A percentile compares a stretch with the other conserved stretches of the same genome.
Conservation (phyloP, 1,140 invertebrate genomes). For the Ips typographus region DNA sequence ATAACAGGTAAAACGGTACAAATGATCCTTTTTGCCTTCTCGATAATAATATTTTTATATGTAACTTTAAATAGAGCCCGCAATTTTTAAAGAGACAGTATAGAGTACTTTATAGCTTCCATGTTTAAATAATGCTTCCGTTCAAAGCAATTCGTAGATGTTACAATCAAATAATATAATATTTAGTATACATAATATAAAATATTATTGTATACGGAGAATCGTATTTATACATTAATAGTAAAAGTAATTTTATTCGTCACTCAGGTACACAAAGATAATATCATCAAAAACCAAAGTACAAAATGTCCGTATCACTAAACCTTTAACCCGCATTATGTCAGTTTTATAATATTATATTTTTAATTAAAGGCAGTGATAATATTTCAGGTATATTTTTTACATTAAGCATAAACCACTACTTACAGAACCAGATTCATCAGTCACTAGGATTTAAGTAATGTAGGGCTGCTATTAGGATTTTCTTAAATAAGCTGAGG, state of each 20-base stretch:
- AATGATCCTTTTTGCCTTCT: conserved; percentile 50
- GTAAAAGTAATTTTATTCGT: conserved; percentile 20
- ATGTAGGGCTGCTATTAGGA: no score
- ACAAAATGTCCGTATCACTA: conserved; percentile 43
- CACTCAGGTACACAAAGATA: conserved; percentile 41
- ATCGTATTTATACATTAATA: conserved; percentile 35
- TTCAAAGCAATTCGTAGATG: conserved; percentile 46
- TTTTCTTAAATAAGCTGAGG: no score
- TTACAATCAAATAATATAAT: conserved; percentile 42
- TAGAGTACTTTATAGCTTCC: conserved; percentile 43
- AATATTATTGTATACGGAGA: conserved; percentile 5
- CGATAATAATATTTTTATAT: conserved; percentile 48
- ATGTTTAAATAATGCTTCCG: conserved; percentile 46
- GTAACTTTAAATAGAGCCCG: conserved; percentile 42
- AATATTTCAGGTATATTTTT: conserved; percentile 10
- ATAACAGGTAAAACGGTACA: conserved; percentile 51
- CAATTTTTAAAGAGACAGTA: conserved; percentile 24
- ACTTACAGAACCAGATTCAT: neutral
- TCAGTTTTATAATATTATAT: no score
- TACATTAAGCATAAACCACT: no score
- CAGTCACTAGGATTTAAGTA: neutral
- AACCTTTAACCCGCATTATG: no score
- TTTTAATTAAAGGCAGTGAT: neutral
- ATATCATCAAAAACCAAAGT: conserved; percentile 42
- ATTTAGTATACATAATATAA: neutral